Conservation (phyloP, 1,140 invertebrate genomes). For the Pseudomyrmex cubaensis region DNA sequence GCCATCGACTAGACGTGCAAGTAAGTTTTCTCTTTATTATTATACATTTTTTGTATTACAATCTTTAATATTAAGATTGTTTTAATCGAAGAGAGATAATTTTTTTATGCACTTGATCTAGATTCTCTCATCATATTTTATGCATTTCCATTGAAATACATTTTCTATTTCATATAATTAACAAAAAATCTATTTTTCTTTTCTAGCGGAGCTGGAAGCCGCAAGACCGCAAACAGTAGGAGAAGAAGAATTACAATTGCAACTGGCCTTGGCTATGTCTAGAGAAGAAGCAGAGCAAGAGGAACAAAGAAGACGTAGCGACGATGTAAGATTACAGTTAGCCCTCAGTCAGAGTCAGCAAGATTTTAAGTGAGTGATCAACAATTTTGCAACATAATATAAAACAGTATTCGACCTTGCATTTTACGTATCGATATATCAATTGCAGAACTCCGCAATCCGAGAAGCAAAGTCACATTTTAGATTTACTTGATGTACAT, state of each 20-base stretch:
- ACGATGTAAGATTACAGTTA: constrained; percentile 97
- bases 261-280: constrained; percentile 99
- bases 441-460: constrained; percentile 80
- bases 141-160: neutral
- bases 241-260: constrained; percentile 99
- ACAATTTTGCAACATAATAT: neutral
- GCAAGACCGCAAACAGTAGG: constrained; percentile 97
- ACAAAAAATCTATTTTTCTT: constrained; percentile 49
- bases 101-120: neutral
- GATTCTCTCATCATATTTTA: constrained; percentile 34
- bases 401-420: neutral
- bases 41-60: neutral
- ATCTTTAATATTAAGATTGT: constrained; percentile 3
- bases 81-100: constrained; percentile 17
- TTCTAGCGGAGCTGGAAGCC: constrained; percentile 92
- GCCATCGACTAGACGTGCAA: constrained; percentile 79
- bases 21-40: constrained; percentile 61
- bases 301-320: constrained; percentile 95
- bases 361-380: constrained; percentile 90
- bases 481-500: constrained; percentile 93
- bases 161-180: constrained; percentile 49
- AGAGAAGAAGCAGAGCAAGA: constrained; percentile 99
- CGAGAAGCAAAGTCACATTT: constrained; percentile 89
- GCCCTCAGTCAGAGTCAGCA: constrained; percentile 97
- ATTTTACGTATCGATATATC: constrained; percentile 16